Evolutionary conservation across 2,797 vertebrate genomes (phyloP).

Genomic region (Hafferia zeledoni): DNA sequence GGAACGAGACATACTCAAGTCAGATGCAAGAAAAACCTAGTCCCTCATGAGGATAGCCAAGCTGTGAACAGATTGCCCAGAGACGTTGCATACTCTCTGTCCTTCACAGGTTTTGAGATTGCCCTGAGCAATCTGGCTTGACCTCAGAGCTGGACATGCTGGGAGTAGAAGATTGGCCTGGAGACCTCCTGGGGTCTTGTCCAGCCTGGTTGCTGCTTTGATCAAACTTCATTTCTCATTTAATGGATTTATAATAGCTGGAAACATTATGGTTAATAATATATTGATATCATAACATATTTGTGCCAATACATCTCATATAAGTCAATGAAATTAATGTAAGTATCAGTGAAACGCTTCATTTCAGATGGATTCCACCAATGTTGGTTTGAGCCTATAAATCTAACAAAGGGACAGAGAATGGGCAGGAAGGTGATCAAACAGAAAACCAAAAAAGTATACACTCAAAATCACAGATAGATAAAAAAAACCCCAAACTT

Average conservation of each 20-base stretch:
- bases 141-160: slow-evolving; percentile 9
- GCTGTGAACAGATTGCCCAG: neutral
- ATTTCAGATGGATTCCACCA: neutral
- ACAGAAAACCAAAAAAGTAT: neutral
- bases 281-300: neutral
- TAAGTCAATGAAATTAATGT: neutral
- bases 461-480: neutral
- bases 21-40: neutral
- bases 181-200: neutral
- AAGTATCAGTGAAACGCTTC: rapidly evolving
- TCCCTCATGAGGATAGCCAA: neutral
- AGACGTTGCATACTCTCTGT: neutral
- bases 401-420: neutral
- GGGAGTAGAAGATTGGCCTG: slow-evolving; percentile 2
- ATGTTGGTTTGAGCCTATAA: neutral
- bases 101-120: neutral
- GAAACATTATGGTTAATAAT: neutral
- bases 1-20: neutral
- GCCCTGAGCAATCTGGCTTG: slow-evolving; percentile 7
- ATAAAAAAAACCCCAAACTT: neutral
- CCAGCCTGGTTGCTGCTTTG: neutral
- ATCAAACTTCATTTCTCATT: neutral
- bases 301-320: neutral
- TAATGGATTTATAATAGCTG: neutral
- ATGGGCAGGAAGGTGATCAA: neutral